phyloP scores from a whole-genome alignment of 2,797 vertebrate species.

The Valencia hispanica region DNA sequence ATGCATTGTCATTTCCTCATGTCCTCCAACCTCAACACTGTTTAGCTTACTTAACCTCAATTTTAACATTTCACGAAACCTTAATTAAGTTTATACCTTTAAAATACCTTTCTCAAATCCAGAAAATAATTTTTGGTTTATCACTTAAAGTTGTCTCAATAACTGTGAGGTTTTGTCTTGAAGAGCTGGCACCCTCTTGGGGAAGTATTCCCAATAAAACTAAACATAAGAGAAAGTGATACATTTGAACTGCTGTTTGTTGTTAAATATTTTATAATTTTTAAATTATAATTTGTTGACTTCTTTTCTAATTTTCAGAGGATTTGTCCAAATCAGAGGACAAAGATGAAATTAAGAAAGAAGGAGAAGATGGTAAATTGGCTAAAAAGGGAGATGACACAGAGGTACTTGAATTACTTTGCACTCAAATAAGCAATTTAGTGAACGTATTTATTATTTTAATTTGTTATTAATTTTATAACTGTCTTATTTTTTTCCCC shows the following conservation, averaged over 20 bases:
- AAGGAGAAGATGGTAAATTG: conserved; percentile 76
- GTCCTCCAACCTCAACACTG: background rate
- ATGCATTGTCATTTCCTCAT: conserved; percentile 14
- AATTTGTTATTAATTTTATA: background rate
- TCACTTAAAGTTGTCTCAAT: background rate
- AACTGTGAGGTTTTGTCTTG: background rate
- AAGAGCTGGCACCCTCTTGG: conserved; percentile 29
- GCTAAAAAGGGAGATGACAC: conserved; percentile 71
- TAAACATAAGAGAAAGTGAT: background rate
- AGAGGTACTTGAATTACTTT: conserved; percentile 65
- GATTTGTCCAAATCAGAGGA: conserved; percentile 82
- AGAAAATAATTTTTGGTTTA: background rate
- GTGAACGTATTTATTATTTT: background rate
- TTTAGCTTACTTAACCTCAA: background rate
- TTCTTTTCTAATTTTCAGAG: conserved; percentile 62
- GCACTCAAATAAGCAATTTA: background rate
- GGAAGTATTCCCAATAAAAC: conserved; percentile 11
- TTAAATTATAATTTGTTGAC: background rate
- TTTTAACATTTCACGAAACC: background rate
- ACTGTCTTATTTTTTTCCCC: background rate
- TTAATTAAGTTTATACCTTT: background rate
- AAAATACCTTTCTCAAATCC: background rate
- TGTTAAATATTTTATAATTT: background rate
- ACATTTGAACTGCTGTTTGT: background rate
- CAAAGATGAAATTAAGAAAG: conserved; percentile 81